Evolutionary conservation across 2,113 vertebrate species (phyloP).

Genomic region (Taurulus bubalis): DNA sequence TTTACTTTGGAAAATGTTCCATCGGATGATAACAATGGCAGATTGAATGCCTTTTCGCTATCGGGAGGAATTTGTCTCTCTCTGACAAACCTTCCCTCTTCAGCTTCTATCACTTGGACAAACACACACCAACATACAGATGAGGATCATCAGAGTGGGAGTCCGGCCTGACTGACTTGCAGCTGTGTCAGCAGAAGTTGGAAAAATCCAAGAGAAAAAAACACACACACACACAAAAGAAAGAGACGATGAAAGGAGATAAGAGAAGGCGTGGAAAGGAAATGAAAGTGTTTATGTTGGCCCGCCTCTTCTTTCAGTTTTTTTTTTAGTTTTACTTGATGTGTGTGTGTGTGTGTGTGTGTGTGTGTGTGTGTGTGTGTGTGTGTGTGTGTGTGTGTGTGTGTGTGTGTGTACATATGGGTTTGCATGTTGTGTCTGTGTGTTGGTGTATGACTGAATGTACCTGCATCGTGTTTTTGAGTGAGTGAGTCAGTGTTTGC

Average conservation of each 20-base stretch:
- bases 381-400: background rate
- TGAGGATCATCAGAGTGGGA: conserved; percentile 49
- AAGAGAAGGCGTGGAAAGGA: conserved; percentile 36
- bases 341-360: background rate
- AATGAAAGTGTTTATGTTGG: conserved; percentile 50
- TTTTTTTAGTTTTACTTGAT: conserved; percentile 15
- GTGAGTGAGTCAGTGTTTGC: conserved; percentile 30
- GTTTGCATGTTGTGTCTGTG: conserved; percentile 19
- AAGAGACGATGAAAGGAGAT: conserved; percentile 39
- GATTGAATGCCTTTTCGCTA: conserved; percentile 13
- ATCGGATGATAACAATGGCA: background rate
- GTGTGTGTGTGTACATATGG: background rate
- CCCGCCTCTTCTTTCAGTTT: conserved; percentile 9
- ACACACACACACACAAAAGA: conserved; percentile 6
- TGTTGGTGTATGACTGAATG: background rate
- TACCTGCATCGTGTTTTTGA: background rate
- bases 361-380: background rate
- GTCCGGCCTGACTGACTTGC: conserved; percentile 45
- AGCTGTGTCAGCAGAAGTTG: conserved; percentile 72
- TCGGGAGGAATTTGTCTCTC: conserved; percentile 24
- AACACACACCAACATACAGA: conserved; percentile 57
- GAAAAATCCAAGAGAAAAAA: conserved; percentile 36
- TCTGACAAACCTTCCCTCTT: conserved; percentile 20
- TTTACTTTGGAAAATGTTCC: background rate
- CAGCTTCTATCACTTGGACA: conserved; percentile 47